A percentile compares a stretch with the other conserved stretches of the same genome.
phyloP scores from a whole-genome alignment of 1,140 invertebrate species.

The Onthophagus taurus region DNA sequence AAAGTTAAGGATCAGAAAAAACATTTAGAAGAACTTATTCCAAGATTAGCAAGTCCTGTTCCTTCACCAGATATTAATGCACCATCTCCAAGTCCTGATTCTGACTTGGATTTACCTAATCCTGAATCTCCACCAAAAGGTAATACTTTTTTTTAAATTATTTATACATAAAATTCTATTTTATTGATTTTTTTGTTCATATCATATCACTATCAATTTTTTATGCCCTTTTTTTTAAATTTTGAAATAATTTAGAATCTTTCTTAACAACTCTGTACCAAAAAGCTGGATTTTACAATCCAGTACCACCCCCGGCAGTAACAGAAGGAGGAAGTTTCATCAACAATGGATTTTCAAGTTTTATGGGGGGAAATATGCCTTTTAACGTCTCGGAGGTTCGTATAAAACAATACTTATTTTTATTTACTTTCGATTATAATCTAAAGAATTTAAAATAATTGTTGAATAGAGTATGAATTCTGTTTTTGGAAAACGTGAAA shows the following conservation, averaged over 20 bases:
- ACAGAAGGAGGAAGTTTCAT: slow-evolving; percentile 19
- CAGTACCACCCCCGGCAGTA: slow-evolving; percentile 21
- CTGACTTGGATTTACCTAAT: slow-evolving; percentile 61
- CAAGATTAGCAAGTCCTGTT: slow-evolving; percentile 51
- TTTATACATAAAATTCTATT: too few relatives aligned
- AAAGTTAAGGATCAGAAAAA: slow-evolving; percentile 76
- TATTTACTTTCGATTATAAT: neutral
- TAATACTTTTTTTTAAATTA: too few relatives aligned
- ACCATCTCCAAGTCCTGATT: slow-evolving; percentile 74
- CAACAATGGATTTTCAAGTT: slow-evolving; percentile 36
- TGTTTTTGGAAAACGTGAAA: neutral
- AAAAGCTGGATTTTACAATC: slow-evolving; percentile 34
- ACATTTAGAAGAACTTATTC: slow-evolving; percentile 69
- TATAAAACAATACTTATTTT: slow-evolving; percentile 3
- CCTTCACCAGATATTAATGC: slow-evolving; percentile 71
- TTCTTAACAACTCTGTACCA: too few relatives aligned
- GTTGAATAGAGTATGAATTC: too few relatives aligned
- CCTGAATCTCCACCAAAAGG: neutral
- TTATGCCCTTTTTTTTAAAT: too few relatives aligned
- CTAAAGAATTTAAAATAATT: too few relatives aligned
- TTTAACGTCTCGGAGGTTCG: slow-evolving; percentile 38
- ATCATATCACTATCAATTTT: too few relatives aligned
- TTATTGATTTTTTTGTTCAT: too few relatives aligned
- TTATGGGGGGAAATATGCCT: slow-evolving; percentile 35
- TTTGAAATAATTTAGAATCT: too few relatives aligned